Base-by-base conservation (phyloP, 2,797 vertebrate species). In the Enoplosus armatus region DNA sequence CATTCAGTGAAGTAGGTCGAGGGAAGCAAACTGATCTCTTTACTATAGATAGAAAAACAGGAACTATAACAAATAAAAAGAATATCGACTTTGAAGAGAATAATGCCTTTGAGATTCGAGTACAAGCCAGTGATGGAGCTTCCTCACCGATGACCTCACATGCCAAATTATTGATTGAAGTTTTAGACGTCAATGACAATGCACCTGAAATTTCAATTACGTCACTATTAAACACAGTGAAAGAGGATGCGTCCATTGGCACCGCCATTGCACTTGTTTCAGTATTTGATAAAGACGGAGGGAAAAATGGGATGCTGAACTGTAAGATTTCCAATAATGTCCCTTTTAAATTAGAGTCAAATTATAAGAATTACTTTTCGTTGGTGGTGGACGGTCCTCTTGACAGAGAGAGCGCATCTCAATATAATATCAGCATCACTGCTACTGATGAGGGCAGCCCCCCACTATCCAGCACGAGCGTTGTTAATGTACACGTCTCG, bases 241-340 rank as follows among this genome's bases (percentile, higher is more conserved):
- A 90, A 0, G 97, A 98, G 37, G 94, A 97, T 43, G 94, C 95
- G 0, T 76, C 81, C 0, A 53, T 62, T 1, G 96, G 95, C 29
- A 97, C 96, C 0, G 95, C 96, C 0, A 95, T 98, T 78, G 97
- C 97, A 10, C 88, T 97, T 6, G 95, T 98, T 70, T 96, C 96
- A 0, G 95, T 98, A 11, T 93, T 86, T 14, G 97, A 98, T 72
- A 95, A 92, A 82, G 98, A 99, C 73, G 95, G 94, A 0, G 96
- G 96, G 8, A 89, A 85, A 72, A 97, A 98, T 63, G 94, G 93
- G 22, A 86, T 92, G 53, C 94, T 97, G 14, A 93, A 90, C 35
- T 92, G 96, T 65, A 83, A 86, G n/a, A 91, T 98, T 8, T 81
- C 91, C 1, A 90, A 93, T 0, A 69, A 93, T 9, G 90, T 95